phyloP scores from a whole-genome alignment of 1,140 invertebrate genomes.

The Drosophila hydei region DNA sequence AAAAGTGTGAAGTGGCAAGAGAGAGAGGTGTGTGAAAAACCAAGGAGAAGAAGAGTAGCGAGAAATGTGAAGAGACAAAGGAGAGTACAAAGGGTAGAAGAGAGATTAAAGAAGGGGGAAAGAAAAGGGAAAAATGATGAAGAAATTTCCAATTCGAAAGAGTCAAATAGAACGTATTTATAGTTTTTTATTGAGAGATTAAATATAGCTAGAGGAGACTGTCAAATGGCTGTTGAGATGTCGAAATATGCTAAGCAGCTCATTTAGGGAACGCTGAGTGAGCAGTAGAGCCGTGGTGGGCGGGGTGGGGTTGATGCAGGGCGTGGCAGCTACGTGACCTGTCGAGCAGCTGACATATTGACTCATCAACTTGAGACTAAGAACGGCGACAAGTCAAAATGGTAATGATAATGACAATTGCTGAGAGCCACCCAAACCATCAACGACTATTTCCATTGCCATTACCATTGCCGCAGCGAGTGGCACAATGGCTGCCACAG shows the following conservation, averaged over 20 bases:
- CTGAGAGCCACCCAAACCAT: constrained; percentile 14
- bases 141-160: too few species aligned
- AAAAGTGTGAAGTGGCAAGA: too few species aligned
- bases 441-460: constrained; percentile 7
- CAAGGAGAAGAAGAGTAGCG: too few species aligned
- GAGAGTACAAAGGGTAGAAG: too few species aligned
- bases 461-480: background rate
- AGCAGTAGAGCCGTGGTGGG: background rate
- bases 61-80: too few species aligned
- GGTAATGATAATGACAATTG: constrained; percentile 73
- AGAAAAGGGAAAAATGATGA: too few species aligned
- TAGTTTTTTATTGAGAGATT: too few species aligned
- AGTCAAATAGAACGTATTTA: too few species aligned
- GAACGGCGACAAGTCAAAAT: constrained; percentile 64
- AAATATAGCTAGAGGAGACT: too few species aligned
- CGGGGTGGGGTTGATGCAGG: background rate
- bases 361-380: constrained; percentile 72
- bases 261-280: background rate
- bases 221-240: background rate
- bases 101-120: too few species aligned
- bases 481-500: background rate
- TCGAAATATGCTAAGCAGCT: background rate
- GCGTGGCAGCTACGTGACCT: constrained; percentile 59
- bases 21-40: too few species aligned
- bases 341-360: constrained; percentile 73